These are phyloP conservation scores for Dipodomys stephensi DNA, from an alignment of 2,113 vertebrate species.

Conservation along the genomic window DNA sequence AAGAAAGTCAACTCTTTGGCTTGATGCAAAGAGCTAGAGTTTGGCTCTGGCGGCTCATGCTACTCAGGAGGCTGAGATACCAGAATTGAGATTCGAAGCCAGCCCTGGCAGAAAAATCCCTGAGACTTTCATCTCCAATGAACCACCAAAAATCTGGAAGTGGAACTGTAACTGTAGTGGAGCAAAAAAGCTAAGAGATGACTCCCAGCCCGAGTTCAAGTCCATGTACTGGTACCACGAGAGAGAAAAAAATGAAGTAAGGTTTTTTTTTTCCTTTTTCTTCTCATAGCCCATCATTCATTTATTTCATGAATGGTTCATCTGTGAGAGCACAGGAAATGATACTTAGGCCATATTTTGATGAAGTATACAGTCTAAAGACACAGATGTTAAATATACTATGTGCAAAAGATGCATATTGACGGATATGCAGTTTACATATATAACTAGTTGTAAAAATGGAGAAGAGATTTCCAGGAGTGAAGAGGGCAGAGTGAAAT, in stretches of 20 bases:
- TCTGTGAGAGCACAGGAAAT: background rate
- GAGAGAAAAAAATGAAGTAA: no score
- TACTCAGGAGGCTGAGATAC: background rate
- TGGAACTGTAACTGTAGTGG: no score
- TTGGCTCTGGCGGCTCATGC: background rate
- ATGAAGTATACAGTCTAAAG: background rate
- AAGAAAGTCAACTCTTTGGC: background rate
- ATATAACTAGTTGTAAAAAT: background rate
- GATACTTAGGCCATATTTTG: background rate
- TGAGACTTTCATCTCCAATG: no score
- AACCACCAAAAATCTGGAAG: no score
- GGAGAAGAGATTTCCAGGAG: background rate
- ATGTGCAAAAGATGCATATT: background rate
- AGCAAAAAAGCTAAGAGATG: no score
- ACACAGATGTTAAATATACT: background rate
- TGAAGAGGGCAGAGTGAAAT: background rate
- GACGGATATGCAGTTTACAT: background rate
- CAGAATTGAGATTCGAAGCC: no score
- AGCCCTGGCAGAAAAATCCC: no score
- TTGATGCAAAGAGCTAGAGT: background rate
- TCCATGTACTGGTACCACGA: no score
- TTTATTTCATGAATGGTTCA: background rate
- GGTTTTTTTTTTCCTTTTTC: background rate
- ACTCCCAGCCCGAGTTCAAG: no score
- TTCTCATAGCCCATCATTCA: background rate